Evolutionary conservation across 2,888 invertebrate species (phyloP).

Genomic region (Pristionchus japonicus): DNA sequence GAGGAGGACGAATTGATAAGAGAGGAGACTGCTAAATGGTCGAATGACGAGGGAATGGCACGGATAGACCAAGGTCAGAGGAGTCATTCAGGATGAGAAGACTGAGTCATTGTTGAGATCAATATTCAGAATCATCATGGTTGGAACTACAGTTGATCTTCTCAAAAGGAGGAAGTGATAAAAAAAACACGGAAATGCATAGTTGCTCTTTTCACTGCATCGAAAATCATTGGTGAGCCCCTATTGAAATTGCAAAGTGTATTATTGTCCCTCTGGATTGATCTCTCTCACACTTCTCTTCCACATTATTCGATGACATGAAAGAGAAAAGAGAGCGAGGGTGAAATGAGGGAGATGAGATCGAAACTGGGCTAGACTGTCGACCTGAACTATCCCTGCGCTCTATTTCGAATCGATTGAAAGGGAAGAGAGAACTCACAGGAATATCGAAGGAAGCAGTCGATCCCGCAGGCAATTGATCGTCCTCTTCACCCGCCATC

Average conservation of each 20-base stretch:
- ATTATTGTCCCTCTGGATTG: background rate
- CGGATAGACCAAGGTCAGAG: background rate
- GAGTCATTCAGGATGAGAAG: background rate
- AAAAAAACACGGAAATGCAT: background rate
- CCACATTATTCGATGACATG: background rate
- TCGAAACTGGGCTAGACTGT: constrained; percentile 44
- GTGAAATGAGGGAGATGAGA: constrained; percentile 15
- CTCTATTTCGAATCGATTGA: background rate
- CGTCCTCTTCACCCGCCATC: constrained; percentile 30
- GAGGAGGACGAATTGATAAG: background rate
- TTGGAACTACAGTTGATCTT: too few species aligned
- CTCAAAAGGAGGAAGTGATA: too few species aligned
- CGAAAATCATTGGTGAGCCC: background rate
- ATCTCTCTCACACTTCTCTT: background rate
- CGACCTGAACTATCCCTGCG: background rate
- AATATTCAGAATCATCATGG: too few species aligned
- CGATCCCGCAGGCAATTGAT: constrained; percentile 36
- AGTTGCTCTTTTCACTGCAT: background rate
- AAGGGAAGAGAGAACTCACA: constrained; percentile 12
- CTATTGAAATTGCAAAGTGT: background rate
- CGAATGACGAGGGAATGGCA: too few species aligned
- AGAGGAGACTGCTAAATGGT: background rate
- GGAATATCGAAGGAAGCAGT: constrained; percentile 23
- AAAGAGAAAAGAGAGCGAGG: constrained; percentile 18
- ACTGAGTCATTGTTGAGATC: background rate